Evolutionary conservation across 1,140 invertebrate genomes (phyloP).

Genomic region (Chlorops oryzae): DNA sequence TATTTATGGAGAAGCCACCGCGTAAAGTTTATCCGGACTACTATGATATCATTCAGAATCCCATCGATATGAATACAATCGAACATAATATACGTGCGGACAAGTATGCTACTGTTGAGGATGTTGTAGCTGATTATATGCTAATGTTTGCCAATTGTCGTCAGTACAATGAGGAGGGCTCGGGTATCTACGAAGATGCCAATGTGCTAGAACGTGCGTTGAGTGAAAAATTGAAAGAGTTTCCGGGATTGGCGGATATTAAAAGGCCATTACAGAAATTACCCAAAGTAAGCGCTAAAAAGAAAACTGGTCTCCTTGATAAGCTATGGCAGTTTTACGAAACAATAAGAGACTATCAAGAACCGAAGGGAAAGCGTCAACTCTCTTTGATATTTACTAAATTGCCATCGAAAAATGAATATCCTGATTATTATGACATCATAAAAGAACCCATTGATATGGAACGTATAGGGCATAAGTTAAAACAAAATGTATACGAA

Average conservation of each 20-base stretch:
- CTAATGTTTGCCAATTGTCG: slow-evolving; percentile 95
- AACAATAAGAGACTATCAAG: slow-evolving; percentile 81
- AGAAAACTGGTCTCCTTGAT: slow-evolving; percentile 53
- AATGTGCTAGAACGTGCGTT: slow-evolving; percentile 79
- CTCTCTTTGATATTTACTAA: slow-evolving; percentile 91
- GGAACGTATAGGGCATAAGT: slow-evolving; percentile 86
- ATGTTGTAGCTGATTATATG: slow-evolving; percentile 59
- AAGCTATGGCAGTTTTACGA: slow-evolving; percentile 86
- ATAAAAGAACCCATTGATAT: slow-evolving; percentile 97
- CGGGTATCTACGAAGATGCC: slow-evolving; percentile 91
- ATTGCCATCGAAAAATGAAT: slow-evolving; percentile 86
- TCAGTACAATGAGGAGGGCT: slow-evolving; percentile 93
- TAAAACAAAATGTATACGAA: slow-evolving; percentile 74
- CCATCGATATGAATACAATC: slow-evolving; percentile 93
- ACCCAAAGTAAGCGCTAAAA: slow-evolving; percentile 25
- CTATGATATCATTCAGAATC: slow-evolving; percentile 88
- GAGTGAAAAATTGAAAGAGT: slow-evolving; percentile 75
- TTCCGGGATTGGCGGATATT: slow-evolving; percentile 46
- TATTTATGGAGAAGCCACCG: slow-evolving; percentile 95
- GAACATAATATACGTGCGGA: slow-evolving; percentile 80
- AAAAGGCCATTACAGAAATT: slow-evolving; percentile 38
- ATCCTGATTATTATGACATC: slow-evolving; percentile 96
- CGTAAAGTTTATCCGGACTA: slow-evolving; percentile 95
- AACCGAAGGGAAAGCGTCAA: slow-evolving; percentile 75
- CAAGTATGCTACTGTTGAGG: slow-evolving; percentile 56